These are phyloP conservation scores for Emydura subglobosa DNA, from an alignment of 2,113 vertebrate genomes.

Conservation along the genomic window DNA sequence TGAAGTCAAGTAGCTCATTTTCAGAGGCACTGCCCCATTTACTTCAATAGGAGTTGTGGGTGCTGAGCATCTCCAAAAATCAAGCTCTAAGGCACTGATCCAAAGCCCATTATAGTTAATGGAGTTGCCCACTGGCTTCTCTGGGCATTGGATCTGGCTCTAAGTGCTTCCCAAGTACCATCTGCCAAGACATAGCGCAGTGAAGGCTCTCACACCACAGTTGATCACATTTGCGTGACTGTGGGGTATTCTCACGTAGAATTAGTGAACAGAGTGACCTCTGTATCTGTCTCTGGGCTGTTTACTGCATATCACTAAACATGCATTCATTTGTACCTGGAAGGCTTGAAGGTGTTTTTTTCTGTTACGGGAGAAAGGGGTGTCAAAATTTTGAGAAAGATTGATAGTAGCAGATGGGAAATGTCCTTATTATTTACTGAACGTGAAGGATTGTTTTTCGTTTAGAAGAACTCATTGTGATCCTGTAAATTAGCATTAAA, in stretches of 20 bases:
- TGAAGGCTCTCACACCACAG: background rate
- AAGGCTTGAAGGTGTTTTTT: background rate
- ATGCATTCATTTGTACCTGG: background rate
- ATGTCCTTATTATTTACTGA: slow-evolving; percentile 37
- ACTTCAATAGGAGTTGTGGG: too few species aligned
- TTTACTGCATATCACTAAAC: background rate
- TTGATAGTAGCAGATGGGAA: background rate
- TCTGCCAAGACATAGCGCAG: background rate
- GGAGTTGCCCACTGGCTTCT: too few species aligned
- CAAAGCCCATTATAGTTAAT: too few species aligned
- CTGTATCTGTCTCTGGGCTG: background rate
- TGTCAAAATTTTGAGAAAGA: background rate
- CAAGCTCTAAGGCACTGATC: background rate
- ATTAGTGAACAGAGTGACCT: background rate
- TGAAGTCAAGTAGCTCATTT: background rate
- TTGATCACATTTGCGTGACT: background rate
- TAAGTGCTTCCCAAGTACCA: too few species aligned
- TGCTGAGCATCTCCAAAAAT: background rate
- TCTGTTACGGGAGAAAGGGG: slow-evolving; percentile 6
- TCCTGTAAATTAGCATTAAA: background rate
- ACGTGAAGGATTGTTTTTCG: slow-evolving; percentile 40
- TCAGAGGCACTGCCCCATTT: background rate
- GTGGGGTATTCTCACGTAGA: background rate
- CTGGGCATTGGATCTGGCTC: too few species aligned
- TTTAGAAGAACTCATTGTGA: slow-evolving; percentile 24